Evolutionary conservation across 2,113 vertebrate genomes (phyloP).

Genomic region (Columbina picui): DNA sequence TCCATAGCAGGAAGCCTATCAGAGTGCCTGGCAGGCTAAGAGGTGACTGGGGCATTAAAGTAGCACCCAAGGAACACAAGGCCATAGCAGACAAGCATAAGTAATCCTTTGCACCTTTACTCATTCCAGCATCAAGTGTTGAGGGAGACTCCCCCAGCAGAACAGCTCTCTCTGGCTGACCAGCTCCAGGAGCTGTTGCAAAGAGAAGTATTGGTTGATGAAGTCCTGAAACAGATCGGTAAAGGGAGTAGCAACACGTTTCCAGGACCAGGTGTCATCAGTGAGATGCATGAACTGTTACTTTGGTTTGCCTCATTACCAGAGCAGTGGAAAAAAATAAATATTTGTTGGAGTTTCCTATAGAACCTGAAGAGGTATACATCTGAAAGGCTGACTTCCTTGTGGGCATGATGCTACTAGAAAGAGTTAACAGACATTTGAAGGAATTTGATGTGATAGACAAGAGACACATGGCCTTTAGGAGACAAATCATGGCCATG

Average conservation of each 20-base stretch:
- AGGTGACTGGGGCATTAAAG: neutral
- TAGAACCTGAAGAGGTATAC: neutral
- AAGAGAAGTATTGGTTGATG: neutral
- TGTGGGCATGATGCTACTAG: neutral
- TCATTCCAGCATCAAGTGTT: neutral
- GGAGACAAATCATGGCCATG: neutral
- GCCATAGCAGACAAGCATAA: neutral
- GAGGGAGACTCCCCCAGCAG: neutral
- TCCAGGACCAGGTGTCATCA: neutral
- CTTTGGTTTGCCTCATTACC: neutral
- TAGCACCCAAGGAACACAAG: neutral
- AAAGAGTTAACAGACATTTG: neutral
- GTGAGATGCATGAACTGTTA: rapidly evolving
- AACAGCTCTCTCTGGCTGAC: neutral
- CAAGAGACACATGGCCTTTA: rapidly evolving
- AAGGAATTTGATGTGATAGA: neutral
- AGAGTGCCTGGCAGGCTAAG: neutral
- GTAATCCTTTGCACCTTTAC: neutral
- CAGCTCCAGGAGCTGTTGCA: neutral
- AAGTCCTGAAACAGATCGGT: neutral
- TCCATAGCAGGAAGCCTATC: neutral
- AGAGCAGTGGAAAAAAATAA: neutral
- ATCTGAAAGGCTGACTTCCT: neutral
- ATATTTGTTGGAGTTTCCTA: neutral
- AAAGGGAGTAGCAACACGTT: neutral